A percentile compares a stretch with the other conserved stretches of the same genome.
phyloP scores from a whole-genome alignment of 2,797 vertebrate species.

The Gallinago nigripennis region DNA sequence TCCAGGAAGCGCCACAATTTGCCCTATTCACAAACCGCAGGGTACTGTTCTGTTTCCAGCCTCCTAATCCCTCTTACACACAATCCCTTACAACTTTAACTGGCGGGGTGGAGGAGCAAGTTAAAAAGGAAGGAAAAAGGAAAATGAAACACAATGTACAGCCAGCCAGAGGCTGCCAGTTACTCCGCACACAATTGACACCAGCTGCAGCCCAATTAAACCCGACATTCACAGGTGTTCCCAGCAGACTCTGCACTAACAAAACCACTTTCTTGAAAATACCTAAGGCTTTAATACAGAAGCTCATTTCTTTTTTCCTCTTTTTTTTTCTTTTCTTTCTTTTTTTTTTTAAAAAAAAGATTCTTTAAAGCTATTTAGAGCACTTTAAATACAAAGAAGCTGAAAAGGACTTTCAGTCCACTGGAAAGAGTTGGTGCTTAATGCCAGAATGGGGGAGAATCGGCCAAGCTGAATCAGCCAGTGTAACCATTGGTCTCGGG shows the following conservation, averaged over 20 bases:
- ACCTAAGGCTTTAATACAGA: slow-evolving; percentile 71
- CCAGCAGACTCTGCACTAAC: slow-evolving; percentile 63
- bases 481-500: background rate
- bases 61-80: slow-evolving; percentile 73
- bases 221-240: slow-evolving; percentile 78
- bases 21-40: slow-evolving; percentile 65
- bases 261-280: slow-evolving; percentile 75
- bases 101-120: slow-evolving; percentile 52
- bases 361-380: slow-evolving; percentile 73
- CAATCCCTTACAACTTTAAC: slow-evolving; percentile 64
- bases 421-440: slow-evolving; percentile 52
- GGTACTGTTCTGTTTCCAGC: slow-evolving; percentile 65
- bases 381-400: slow-evolving; percentile 75
- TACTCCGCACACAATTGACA: slow-evolving; percentile 47
- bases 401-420: slow-evolving; percentile 65
- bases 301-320: slow-evolving; percentile 25
- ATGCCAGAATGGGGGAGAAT: slow-evolving; percentile 45
- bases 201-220: slow-evolving; percentile 81
- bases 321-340: background rate
- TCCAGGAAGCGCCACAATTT: slow-evolving; percentile 58
- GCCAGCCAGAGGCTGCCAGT: slow-evolving; percentile 57
- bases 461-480: background rate
- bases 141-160: slow-evolving; percentile 58
- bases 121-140: slow-evolving; percentile 71
- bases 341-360: background rate